Evolutionary conservation across 1,140 invertebrate species (phyloP).

Genomic region (Pseudobourletiella spinata): DNA sequence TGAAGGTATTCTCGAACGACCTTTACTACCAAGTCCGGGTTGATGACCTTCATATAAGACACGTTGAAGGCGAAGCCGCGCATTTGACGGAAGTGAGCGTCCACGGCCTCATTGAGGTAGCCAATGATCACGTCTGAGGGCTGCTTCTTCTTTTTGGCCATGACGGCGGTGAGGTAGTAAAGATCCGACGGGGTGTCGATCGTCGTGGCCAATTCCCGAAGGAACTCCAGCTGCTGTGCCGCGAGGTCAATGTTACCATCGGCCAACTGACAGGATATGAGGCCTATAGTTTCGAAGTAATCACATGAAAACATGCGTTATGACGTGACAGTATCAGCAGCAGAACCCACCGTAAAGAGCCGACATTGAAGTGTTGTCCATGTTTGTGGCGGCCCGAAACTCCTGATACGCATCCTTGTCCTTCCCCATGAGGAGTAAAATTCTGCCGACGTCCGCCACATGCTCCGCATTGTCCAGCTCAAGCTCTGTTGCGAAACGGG

Average conservation of each 20-base stretch:
- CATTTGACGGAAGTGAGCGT: slow-evolving; percentile 55
- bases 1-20: slow-evolving; percentile 66
- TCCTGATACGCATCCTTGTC: slow-evolving; percentile 62
- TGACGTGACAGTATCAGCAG: too few species aligned
- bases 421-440: slow-evolving; percentile 61
- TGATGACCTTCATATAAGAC: slow-evolving; percentile 62
- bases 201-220: slow-evolving; percentile 67
- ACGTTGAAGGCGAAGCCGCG: slow-evolving; percentile 59
- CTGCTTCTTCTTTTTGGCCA: slow-evolving; percentile 49
- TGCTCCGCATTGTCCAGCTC: slow-evolving; percentile 57
- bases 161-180: slow-evolving; percentile 60
- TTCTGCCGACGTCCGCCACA: slow-evolving; percentile 69
- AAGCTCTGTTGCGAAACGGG: slow-evolving; percentile 64
- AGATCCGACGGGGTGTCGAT: slow-evolving; percentile 46
- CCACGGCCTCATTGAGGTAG: slow-evolving; percentile 60
- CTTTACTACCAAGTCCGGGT: slow-evolving; percentile 76
- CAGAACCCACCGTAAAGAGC: slow-evolving; percentile 58
- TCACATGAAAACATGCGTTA: too few species aligned
- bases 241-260: slow-evolving; percentile 54
- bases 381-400: slow-evolving; percentile 60
- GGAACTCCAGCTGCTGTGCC: slow-evolving; percentile 73
- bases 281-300: too few species aligned
- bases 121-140: slow-evolving; percentile 48
- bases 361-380: slow-evolving; percentile 69
- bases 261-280: slow-evolving; percentile 68